These are phyloP conservation scores for Misgurnus mizolepis DNA, from an alignment of 2,113 vertebrate species.

Conservation along the genomic window DNA sequence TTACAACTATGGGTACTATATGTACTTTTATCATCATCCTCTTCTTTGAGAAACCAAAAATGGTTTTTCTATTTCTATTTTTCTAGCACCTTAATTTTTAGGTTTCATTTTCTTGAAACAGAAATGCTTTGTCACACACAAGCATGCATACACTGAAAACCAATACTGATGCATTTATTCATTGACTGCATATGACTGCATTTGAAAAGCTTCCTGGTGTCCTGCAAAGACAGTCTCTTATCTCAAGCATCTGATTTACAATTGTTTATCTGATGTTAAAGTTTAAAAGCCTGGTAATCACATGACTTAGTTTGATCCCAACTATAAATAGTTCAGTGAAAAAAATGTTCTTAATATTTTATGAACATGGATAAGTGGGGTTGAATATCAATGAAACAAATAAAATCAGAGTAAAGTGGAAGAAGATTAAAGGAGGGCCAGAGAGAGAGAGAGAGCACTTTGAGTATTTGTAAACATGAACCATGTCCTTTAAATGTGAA, in stretches of 20 bases:
- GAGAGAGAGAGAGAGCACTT: neutral
- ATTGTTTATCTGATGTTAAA: constrained; percentile 32
- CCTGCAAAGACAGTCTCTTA: neutral
- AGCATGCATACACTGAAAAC: neutral
- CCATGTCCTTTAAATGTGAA: neutral
- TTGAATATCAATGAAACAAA: constrained; percentile 39
- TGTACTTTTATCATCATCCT: too few relatives aligned
- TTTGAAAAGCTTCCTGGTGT: neutral
- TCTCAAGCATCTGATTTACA: constrained; percentile 1
- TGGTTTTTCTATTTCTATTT: too few relatives aligned
- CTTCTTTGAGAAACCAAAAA: too few relatives aligned
- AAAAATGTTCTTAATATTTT: constrained; percentile 43
- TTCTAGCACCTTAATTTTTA: too few relatives aligned
- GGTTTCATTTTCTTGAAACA: too few relatives aligned
- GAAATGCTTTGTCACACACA: neutral
- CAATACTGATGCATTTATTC: neutral
- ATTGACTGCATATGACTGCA: neutral
- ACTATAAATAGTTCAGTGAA: constrained; percentile 41
- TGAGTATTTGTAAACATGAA: neutral
- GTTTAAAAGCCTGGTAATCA: constrained; percentile 36
- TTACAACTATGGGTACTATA: too few relatives aligned
- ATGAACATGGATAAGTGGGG: constrained; percentile 42
- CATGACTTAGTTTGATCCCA: constrained; percentile 31
- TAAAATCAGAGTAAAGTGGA: constrained; percentile 25
- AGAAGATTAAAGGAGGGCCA: neutral